Evolutionary conservation across 2,113 vertebrate genomes (phyloP).

Genomic region (Xenotilapia caudafasciata): DNA sequence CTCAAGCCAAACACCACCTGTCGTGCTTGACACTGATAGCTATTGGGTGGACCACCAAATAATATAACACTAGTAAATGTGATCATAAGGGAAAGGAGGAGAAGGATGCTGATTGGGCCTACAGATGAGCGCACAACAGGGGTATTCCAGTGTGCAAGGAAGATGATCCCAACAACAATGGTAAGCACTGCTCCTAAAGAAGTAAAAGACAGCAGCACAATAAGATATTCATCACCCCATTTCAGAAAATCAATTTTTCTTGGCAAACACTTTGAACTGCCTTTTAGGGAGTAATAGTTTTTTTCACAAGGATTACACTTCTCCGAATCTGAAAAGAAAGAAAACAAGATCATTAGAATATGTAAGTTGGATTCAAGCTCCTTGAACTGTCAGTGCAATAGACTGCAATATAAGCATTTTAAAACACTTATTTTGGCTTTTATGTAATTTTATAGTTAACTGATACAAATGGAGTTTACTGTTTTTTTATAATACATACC

Average conservation of each 20-base stretch:
- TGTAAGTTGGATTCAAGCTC: background rate
- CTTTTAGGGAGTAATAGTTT: constrained; percentile 59
- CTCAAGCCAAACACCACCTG: constrained; percentile 44
- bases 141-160: constrained; percentile 67
- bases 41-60: constrained; percentile 39
- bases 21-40: background rate
- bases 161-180: constrained; percentile 69
- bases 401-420: background rate
- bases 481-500: constrained; percentile 34
- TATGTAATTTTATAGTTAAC: background rate
- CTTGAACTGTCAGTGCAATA: background rate
- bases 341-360: background rate
- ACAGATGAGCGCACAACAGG: constrained; percentile 74
- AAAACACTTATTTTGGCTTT: background rate
- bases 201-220: constrained; percentile 68
- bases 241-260: constrained; percentile 60
- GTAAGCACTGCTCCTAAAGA: constrained; percentile 65
- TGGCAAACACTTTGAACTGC: constrained; percentile 48
- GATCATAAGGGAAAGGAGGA: constrained; percentile 74
- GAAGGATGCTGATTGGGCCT: constrained; percentile 70
- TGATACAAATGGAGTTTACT: background rate
- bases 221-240: constrained; percentile 70
- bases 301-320: constrained; percentile 66
- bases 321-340: constrained; percentile 64
- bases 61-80: constrained; percentile 68